phyloP scores from a whole-genome alignment of 2,797 vertebrate species.

The Gallinago nigripennis region DNA sequence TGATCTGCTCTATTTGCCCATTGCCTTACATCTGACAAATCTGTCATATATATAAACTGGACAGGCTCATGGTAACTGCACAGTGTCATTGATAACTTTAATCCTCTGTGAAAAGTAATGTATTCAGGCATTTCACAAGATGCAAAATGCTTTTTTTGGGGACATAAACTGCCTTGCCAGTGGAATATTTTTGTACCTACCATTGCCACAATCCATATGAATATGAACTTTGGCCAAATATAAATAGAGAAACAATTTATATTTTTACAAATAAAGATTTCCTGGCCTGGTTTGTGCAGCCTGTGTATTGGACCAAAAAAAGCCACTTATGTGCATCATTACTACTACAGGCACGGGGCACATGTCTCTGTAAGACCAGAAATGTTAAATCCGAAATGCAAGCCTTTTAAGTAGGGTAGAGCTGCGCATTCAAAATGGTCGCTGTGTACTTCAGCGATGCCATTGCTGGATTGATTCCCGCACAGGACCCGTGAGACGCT shows the following conservation, averaged over 20 bases:
- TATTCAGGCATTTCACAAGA: not conserved
- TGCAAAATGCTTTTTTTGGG: not conserved
- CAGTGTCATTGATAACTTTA: not conserved
- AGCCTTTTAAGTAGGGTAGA: fast-evolving
- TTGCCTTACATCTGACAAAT: not conserved
- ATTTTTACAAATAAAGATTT: not conserved
- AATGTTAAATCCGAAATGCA: not conserved
- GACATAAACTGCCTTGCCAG: not conserved
- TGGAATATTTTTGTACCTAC: not conserved
- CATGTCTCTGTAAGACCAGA: fast-evolving
- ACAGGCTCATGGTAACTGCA: not conserved
- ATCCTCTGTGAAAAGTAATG: not conserved
- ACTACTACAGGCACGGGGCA: not conserved
- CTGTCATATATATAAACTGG: not conserved
- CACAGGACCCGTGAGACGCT: not conserved
- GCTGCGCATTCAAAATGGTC: fast-evolving
- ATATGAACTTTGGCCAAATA: not conserved
- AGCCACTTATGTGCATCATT: too few relatives aligned
- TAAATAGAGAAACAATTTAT: not conserved
- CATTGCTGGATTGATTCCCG: fast-evolving
- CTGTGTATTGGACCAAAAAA: not conserved
- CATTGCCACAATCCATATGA: not conserved
- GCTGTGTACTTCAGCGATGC: not conserved
- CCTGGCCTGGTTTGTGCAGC: not conserved
- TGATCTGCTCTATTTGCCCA: not conserved